Base-by-base conservation (phyloP, 2,888 invertebrate genomes). In the Smittia aterrima region DNA sequence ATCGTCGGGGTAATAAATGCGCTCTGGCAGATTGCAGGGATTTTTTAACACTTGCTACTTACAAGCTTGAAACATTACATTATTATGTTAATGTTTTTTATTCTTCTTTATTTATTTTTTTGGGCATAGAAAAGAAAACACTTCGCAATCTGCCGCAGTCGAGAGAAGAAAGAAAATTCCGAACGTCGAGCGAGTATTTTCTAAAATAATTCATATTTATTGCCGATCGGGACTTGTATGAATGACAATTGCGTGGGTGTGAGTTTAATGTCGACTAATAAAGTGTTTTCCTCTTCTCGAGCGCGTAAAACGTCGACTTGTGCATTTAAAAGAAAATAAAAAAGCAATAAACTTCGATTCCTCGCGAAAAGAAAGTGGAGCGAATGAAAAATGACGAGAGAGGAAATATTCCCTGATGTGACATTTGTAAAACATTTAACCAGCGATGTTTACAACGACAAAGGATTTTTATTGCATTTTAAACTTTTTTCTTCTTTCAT, bases 31-130 rank as follows among this genome's bases (percentile, higher is more conserved):
- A 70, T 70, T 70, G 70, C 70, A 53, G 70, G 70, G 70, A 70
- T 70, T 70, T 70, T 70, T 70, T 70, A 70, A 70, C 70, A 70
- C 70, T 70, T 70, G 70, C 70, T 70, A 70, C 70, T 70, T 70
- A 70, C 70, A 70, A 70, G 54, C 41, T 41, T 70, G 41, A 70
- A 70, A 54, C 70, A 70, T 70, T 70, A 41, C 70, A 70, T 70
- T 70, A 70, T 70, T 70, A 70, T 70, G 70, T 54, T 70, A 70
- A 70, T 70, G 53, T 27, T 53, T n/a, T 24, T 27, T 54, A 16
- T 16, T 47, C 47, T 47, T 16, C 9, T 32, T 3, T 32, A 32
- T 32, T 3, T 32, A 32, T 47, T 47, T 47, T n/a, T 16, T 11
- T 47, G 11, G 16, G 16, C 16, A 11, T 6, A 47, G 2, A 18